Percentiles rank a stretch among this genome's conserved stretches.
These are phyloP conservation scores for Amphipyra berbera DNA, from an alignment of 2,888 invertebrate species.

Conservation along the genomic window DNA sequence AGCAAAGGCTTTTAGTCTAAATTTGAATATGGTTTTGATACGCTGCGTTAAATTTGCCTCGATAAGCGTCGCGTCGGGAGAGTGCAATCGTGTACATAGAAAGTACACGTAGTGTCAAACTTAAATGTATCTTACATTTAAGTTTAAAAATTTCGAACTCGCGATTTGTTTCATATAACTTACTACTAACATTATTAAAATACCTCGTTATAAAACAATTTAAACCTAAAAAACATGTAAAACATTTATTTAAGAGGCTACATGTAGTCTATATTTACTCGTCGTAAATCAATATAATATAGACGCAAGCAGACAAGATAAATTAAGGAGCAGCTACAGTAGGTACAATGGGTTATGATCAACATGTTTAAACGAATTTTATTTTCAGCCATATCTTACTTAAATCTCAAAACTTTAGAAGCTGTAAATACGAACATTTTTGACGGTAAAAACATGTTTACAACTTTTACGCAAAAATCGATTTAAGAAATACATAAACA, in stretches of 20 bases:
- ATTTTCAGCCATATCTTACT: neutral
- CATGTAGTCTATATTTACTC: too few relatives aligned
- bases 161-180: too few relatives aligned
- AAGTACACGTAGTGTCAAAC: too few relatives aligned
- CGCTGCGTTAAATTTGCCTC: neutral
- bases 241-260: too few relatives aligned
- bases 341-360: neutral
- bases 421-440: neutral
- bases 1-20: conserved; percentile 1
- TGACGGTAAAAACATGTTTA: neutral
- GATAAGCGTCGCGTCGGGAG: neutral
- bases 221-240: too few relatives aligned
- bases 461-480: neutral
- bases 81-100: neutral
- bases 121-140: too few relatives aligned
- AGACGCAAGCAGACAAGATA: neutral
- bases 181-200: too few relatives aligned
- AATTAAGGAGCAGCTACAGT: neutral
- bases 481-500: neutral
- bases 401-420: neutral
- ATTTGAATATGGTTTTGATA: conserved; percentile 4
- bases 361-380: neutral
- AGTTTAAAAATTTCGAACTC: too few relatives aligned
- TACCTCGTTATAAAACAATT: too few relatives aligned
- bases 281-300: neutral